Evolutionary conservation across 1,140 invertebrate genomes (phyloP), one percentile per base, ranked within the genome.

Genomic region (Brachystomella parvula): DNA sequence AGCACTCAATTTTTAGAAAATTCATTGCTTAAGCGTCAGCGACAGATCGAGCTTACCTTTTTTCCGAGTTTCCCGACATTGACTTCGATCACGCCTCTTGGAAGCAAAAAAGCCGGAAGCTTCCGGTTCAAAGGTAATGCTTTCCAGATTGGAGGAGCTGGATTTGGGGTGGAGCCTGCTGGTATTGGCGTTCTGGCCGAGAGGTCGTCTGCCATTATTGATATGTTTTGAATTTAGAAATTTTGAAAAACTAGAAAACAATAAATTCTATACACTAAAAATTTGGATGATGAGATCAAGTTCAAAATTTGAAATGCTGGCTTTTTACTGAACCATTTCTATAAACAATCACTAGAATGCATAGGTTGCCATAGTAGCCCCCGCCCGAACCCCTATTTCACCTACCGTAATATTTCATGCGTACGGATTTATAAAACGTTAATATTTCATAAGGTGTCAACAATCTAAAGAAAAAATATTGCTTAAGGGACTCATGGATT

Each of bases 371-470:
- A n/a, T 39, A 19, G 35, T 39, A 39, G 35, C 19, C 35, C 19
- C 35, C 35, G 6, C n/a, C n/a, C n/a, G n/a, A n/a, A 39, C n/a
- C n/a, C n/a, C n/a, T n/a, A n/a, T n/a, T n/a, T n/a, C n/a, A n/a
- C n/a, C n/a, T n/a, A n/a, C n/a, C n/a, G 35, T 39, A 39, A 39
- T 39, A 39, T 39, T 9, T 39, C 35, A 39, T 39, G 19, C 6
- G 6, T 19, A 9, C 12, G 49, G 49, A 15, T 53, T 17, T 53
- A 53, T 53, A 53, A 53, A 53, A 53, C 12, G 49, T 53, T 53
- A 53, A 53, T 53, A 53, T 53, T 53, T 53, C 49, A 53, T 24
- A 53, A 53, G 49, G 49, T 53, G 49, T 53, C 49, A 53, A 53
- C 15, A 26, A 26, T 53, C 49, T 53, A 12, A 53, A 53, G 24